Evolutionary conservation across 1,140 invertebrate genomes (phyloP), one percentile per base, ranked within the genome.

Genomic region (Globodera ellingtonae): DNA sequence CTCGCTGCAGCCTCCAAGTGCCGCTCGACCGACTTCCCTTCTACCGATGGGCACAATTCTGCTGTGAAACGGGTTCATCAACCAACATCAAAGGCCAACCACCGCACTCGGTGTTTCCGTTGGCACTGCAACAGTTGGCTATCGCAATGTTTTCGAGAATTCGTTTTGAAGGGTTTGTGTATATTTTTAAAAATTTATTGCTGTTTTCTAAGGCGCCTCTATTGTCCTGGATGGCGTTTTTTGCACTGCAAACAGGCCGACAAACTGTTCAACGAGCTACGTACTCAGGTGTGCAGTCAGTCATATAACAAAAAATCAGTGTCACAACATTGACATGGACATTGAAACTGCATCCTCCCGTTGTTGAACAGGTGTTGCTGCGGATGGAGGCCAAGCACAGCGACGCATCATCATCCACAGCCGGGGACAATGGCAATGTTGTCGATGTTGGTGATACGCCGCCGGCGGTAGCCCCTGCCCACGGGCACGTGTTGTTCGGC

Each of bases 1-100:
- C 83, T 9, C 84, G 83, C 47, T 62, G 77, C 24, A 52, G 84
- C 13, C 69, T 74, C 24, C 73, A 76, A 50, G 70, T 84, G 35
- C 72, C n/a, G 7, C 18, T 85, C 7, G 56, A 79, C 21, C 84
- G 77, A 48, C 50, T 84, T 15, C 50, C 44, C 4, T 84, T 65
- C 72, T 84, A 72, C 70, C 83, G 83, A 35, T 84, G 83, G 83
- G 72, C 85, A 8, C 82, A 84, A 47, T 62, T 84, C 0, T 82
- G 81, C 13, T 73, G 67, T 13, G 24, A 65, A 3, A 65, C 18
- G 3, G 56, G 72, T 10, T n/a, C 18, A 48, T 24, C 72, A n/a
- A 65, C 35, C 10, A 21, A 70, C 15, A 47, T 44, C 46, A 21
- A 47, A 18, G 44, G 21, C 18, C 10, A 18, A 6, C 56, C 10